Percentiles rank a stretch among this genome's conserved stretches.
phyloP scores from a whole-genome alignment of 1,140 invertebrate species.

The Dysdera silvatica region DNA sequence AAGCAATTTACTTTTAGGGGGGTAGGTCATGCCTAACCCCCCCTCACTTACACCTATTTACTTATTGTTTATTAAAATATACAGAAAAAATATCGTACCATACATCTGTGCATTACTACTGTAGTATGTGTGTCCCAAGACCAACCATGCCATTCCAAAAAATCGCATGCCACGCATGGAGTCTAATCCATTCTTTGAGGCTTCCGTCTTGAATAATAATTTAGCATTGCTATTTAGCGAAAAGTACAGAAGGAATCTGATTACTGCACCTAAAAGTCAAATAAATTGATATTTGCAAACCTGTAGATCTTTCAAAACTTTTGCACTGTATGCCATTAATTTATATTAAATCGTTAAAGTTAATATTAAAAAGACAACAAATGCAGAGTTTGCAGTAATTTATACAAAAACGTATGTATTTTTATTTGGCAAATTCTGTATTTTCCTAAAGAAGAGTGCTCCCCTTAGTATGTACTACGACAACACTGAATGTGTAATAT shows the following conservation, averaged over 20 bases:
- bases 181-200: constrained; percentile 43
- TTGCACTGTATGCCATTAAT: too few species aligned
- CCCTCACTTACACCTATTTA: background rate
- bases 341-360: too few species aligned
- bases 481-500: too few species aligned
- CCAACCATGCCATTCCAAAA: constrained; percentile 78
- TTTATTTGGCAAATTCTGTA: too few species aligned
- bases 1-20: too few species aligned
- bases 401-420: too few species aligned
- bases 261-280: background rate
- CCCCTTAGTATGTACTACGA: too few species aligned
- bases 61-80: background rate
- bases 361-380: too few species aligned
- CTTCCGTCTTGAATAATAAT: constrained; percentile 41
- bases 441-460: too few species aligned
- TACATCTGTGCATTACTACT: constrained; percentile 43
- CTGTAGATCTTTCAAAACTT: too few species aligned
- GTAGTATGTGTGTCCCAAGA: constrained; percentile 80
- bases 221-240: constrained; percentile 40
- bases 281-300: background rate
- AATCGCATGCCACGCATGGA: constrained; percentile 71
- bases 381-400: too few species aligned
- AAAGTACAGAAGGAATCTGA: constrained; percentile 34
- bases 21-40: too few species aligned
- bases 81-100: constrained; percentile 8